phyloP scores from a whole-genome alignment of 23 tunicate species.

The Ascidia mentula region DNA sequence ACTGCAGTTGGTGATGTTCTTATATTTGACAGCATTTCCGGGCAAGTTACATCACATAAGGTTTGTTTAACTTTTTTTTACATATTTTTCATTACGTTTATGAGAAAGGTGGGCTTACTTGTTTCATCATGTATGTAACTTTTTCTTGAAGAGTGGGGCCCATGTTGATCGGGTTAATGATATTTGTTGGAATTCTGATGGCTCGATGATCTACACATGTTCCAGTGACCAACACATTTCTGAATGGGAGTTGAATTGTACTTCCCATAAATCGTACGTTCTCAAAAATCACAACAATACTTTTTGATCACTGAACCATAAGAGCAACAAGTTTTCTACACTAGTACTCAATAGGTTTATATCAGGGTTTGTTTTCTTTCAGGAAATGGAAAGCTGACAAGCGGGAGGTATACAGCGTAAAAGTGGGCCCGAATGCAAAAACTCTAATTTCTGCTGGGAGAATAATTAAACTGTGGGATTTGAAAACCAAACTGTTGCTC shows the following conservation, averaged over 20 bases:
- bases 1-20: conserved; percentile 77
- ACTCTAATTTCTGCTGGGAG: conserved; percentile 76
- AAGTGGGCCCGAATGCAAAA: conserved; percentile 54
- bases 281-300: too few species aligned
- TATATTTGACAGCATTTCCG: conserved; percentile 44
- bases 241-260: conserved; percentile 52
- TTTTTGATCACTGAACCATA: not conserved
- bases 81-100: not conserved
- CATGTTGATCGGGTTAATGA: conserved; percentile 61
- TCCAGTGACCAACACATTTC: conserved; percentile 73
- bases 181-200: conserved; percentile 57
- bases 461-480: conserved; percentile 75
- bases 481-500: conserved; percentile 58
- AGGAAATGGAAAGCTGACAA: conserved; percentile 91
- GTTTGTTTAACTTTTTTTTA: conserved; percentile 21
- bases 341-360: too few species aligned
- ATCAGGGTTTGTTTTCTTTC: not conserved
- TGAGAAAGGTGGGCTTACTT: not conserved
- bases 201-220: conserved; percentile 44
- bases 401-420: conserved; percentile 51
- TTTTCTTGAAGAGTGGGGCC: conserved; percentile 46
- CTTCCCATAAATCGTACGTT: conserved; percentile 56
- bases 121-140: not conserved
- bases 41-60: conserved; percentile 50
- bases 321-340: too few species aligned